Conservation (phyloP, 64 coral and sea anemone genomes). For the Stylophora pistillata region DNA sequence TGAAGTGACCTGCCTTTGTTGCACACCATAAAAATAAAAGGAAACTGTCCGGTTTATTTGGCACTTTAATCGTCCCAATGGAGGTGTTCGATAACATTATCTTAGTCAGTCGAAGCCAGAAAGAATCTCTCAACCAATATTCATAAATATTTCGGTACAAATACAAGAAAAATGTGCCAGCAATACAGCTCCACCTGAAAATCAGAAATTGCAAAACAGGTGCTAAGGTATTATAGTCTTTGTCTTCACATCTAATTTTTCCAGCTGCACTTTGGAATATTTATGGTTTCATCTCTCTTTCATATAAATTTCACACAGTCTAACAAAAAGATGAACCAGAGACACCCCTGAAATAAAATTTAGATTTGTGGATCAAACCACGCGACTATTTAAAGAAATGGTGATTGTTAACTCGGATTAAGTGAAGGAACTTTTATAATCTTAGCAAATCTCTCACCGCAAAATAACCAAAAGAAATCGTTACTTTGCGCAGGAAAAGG, state of each 20-base stretch:
- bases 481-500: not conserved
- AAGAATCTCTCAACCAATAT: not conserved
- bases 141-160: not conserved
- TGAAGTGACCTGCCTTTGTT: not conserved
- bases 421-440: conserved; percentile 8
- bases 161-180: conserved; percentile 5
- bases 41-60: not conserved
- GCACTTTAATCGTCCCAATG: not conserved
- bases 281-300: not conserved
- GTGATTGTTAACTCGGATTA: conserved; percentile 23
- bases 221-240: not conserved
- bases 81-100: not conserved
- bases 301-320: not conserved
- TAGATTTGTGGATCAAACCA: conserved; percentile 24
- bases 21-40: not conserved
- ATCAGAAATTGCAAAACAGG: conserved; percentile 11
- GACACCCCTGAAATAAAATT: not conserved
- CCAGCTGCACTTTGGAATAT: conserved; percentile 18
- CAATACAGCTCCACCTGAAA: not conserved
- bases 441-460: not conserved
- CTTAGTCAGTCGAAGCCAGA: not conserved
- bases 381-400: conserved; percentile 29
- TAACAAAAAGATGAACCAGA: conserved; percentile 1
- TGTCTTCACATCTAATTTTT: conserved; percentile 14
- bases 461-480: not conserved